Evolutionary conservation across 2,113 vertebrate genomes (phyloP), one percentile per base, ranked within the genome.

Genomic region (Amblyopsis rosae): DNA sequence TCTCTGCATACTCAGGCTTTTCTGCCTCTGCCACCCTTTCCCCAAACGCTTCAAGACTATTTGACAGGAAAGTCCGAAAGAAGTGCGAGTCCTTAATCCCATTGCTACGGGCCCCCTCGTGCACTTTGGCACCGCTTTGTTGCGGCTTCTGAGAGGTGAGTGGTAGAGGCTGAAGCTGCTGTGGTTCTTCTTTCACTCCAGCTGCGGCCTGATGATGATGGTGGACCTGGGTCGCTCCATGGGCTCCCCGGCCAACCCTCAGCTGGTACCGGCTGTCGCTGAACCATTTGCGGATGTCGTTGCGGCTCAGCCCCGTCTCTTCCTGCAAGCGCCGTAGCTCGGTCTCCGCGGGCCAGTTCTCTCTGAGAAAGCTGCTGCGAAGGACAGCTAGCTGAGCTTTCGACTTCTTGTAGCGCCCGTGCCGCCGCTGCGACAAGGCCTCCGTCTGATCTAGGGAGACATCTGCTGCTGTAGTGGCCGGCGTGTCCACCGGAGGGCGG

Each of bases 261-360:
- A 93, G 82, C 85, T 93, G 92, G 84, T 93, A 93, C 11, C 92
- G 90, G 64, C 92, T 93, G 84, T 93, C 92, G 12, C 92, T 93
- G 81, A 93, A 93, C 92, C 92, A 93, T 82, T 93, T 93, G 6
- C 92, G 91, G 62, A 93, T 93, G 69, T 93, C 92, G 26, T 93
- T 93, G 19, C 92, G 92, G 57, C 67, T 91, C 82, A 96, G 85
- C 47, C 94, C 92, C 0, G 95, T 95, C 62, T 94, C 93, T 51
- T 89, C 91, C 80, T 94, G 92, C 80, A 95, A 70, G 0, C 89
- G 91, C 46, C 91, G 87, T 6, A 95, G 82, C 72, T 95, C 95
- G 0, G 75, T 84, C 86, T 95, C 93, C 7, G 88, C 87, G 1
- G 91, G 93, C 92, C 90, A 93, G 70, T 93, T 91, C 69, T 93